Conservation (phyloP, 2,113 vertebrate genomes). For the Dromiciops gliroides region DNA sequence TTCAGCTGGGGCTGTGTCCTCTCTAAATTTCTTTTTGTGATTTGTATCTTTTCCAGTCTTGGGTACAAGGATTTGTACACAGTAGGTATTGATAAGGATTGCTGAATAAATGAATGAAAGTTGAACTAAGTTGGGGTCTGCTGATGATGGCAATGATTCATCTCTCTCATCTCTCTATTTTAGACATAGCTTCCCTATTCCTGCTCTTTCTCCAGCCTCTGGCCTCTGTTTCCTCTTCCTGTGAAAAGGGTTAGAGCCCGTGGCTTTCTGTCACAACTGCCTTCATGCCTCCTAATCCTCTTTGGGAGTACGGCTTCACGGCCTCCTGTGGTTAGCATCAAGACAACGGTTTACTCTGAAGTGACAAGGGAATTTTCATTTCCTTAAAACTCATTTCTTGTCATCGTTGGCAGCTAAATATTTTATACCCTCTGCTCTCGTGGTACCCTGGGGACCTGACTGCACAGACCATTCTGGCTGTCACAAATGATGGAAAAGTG, state of each 20-base stretch:
- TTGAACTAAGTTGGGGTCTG: not conserved
- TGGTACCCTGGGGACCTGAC: constrained; percentile 83
- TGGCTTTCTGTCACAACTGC: constrained; percentile 74
- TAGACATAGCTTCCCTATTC: not conserved
- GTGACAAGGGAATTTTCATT: constrained; percentile 87
- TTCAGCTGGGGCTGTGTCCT: not conserved
- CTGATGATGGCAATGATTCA: not conserved
- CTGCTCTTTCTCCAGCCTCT: constrained; percentile 31
- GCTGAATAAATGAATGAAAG: not conserved
- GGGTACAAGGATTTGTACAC: not conserved
- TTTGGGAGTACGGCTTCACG: constrained; percentile 49
- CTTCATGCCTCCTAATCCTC: constrained; percentile 57
- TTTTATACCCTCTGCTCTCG: constrained; percentile 88
- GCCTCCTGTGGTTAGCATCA: constrained; percentile 78
- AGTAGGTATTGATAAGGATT: not conserved
- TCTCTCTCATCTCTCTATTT: not conserved
- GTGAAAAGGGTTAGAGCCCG: constrained; percentile 65
- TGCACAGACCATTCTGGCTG: constrained; percentile 83
- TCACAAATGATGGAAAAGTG: constrained; percentile 80
- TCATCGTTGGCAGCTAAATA: constrained; percentile 91
- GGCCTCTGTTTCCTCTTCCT: constrained; percentile 64
- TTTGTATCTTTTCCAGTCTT: not conserved
- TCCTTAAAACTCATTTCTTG: constrained; percentile 92
- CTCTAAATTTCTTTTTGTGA: not conserved
- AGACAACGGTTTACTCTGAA: constrained; percentile 86